Evolutionary conservation across 2,888 invertebrate genomes (phyloP).

Genomic region (Parapristionchus giblindavisi): DNA sequence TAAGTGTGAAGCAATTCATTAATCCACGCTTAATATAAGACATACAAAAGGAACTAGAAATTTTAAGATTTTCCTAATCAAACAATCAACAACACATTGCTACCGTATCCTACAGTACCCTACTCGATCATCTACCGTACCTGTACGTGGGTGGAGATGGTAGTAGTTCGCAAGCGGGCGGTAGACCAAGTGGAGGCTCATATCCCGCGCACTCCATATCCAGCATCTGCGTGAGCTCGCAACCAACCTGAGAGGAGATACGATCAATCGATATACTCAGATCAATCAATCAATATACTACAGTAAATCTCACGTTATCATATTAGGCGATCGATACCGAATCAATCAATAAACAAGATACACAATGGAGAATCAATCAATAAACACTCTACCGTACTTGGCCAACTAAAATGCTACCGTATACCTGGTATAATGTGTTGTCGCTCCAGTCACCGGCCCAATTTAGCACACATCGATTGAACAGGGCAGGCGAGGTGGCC

Average conservation of each 20-base stretch:
- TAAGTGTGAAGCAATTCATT: no score
- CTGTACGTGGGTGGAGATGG: conserved; percentile 62
- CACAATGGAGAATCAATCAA: no score
- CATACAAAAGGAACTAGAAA: no score
- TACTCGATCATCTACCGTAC: conserved; percentile 37
- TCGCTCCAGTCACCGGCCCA: conserved; percentile 99
- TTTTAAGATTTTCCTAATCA: no score
- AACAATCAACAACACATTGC: background rate
- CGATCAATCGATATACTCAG: background rate
- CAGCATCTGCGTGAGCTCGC: conserved; percentile 93
- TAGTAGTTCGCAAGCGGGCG: conserved; percentile 79
- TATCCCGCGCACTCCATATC: conserved; percentile 89
- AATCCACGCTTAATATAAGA: no score
- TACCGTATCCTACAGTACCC: conserved; percentile 2
- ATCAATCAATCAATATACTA: background rate
- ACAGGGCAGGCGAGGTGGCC: conserved; percentile 96
- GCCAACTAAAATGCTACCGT: background rate
- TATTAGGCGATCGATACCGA: no score
- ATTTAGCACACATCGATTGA: conserved; percentile 97
- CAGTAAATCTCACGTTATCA: no score
- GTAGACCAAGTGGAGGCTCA: conserved; percentile 87
- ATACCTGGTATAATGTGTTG: conserved; percentile 77
- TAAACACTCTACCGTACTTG: no score
- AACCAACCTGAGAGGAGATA: conserved; percentile 76
- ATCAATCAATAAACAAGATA: no score